phyloP scores from a whole-genome alignment of 2,113 vertebrate species.

The Gadus macrocephalus region DNA sequence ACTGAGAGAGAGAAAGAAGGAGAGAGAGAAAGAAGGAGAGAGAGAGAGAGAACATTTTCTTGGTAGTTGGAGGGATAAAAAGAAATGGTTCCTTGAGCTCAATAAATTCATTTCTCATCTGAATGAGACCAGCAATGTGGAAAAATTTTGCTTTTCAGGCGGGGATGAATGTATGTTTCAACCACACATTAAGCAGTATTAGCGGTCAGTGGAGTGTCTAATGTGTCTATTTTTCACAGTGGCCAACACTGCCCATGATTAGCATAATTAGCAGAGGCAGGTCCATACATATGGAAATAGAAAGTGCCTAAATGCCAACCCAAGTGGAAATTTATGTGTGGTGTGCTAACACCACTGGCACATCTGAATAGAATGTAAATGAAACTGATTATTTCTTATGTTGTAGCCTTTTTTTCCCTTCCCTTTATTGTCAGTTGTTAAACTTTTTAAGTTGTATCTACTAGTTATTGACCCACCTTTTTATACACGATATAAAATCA shows the following conservation, averaged over 20 bases:
- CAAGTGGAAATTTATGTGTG: constrained; percentile 91
- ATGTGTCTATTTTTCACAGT: constrained; percentile 96
- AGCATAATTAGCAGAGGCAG: constrained; percentile 96
- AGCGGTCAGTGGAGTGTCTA: constrained; percentile 95
- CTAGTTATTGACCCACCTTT: too few species aligned
- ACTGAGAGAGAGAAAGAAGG: constrained; percentile 39
- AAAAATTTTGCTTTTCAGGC: constrained; percentile 92
- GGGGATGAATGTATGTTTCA: constrained; percentile 94
- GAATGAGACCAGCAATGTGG: constrained; percentile 96
- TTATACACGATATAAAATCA: too few species aligned
- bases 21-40: constrained; percentile 46
- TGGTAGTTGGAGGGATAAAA: constrained; percentile 71
- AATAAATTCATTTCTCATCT: constrained; percentile 93
- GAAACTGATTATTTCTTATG: constrained; percentile 70
- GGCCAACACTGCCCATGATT: constrained; percentile 92
- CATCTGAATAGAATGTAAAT: constrained; percentile 84
- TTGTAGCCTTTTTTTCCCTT: constrained; percentile 46
- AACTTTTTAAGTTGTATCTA: too few species aligned
- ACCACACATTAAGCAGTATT: constrained; percentile 95
- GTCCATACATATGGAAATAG: constrained; percentile 96
- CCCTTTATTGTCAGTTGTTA: constrained; percentile 32
- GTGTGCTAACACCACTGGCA: constrained; percentile 82
- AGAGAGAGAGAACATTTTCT: constrained; percentile 59
- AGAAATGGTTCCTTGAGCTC: constrained; percentile 80
- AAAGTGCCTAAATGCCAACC: constrained; percentile 90